A percentile compares a stretch with the other conserved stretches of the same genome.
These are phyloP conservation scores for Volucella inanis DNA, from an alignment of 2,888 invertebrate species.

Conservation along the genomic window DNA sequence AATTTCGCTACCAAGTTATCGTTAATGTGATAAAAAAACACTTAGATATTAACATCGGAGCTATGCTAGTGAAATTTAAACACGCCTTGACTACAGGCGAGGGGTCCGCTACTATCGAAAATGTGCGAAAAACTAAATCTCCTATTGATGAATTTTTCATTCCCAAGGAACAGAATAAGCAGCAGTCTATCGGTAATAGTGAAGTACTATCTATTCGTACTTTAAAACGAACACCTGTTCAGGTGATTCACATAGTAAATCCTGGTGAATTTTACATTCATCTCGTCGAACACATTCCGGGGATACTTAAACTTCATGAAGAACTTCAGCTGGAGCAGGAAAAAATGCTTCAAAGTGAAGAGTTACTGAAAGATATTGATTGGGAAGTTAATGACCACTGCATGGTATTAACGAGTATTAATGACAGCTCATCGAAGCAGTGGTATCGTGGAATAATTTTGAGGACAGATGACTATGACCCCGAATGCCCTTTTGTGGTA, in stretches of 20 bases:
- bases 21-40: conserved; percentile 81
- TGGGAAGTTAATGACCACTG: conserved; percentile 85
- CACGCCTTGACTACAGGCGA: conserved; percentile 84
- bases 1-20: conserved; percentile 80
- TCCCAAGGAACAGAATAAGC: conserved; percentile 34
- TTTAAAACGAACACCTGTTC: conserved; percentile 78
- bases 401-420: conserved; percentile 83
- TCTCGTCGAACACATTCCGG: conserved; percentile 83
- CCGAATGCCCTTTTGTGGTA: conserved; percentile 81
- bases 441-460: conserved; percentile 86
- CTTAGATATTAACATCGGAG: conserved; percentile 84
- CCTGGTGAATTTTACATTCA: conserved; percentile 87
- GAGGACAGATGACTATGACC: conserved; percentile 76
- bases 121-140: background rate
- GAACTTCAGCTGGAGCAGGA: conserved; percentile 83
- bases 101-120: conserved; percentile 46
- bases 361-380: conserved; percentile 52
- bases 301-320: conserved; percentile 84
- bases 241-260: conserved; percentile 84
- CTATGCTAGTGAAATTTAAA: conserved; percentile 83
- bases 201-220: conserved; percentile 15
- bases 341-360: conserved; percentile 24
- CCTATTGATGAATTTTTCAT: conserved; percentile 10
- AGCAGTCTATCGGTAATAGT: background rate
- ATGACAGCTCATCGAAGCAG: conserved; percentile 84